phyloP scores from a whole-genome alignment of 2,113 vertebrate genomes.

The Platysteira castanea region DNA sequence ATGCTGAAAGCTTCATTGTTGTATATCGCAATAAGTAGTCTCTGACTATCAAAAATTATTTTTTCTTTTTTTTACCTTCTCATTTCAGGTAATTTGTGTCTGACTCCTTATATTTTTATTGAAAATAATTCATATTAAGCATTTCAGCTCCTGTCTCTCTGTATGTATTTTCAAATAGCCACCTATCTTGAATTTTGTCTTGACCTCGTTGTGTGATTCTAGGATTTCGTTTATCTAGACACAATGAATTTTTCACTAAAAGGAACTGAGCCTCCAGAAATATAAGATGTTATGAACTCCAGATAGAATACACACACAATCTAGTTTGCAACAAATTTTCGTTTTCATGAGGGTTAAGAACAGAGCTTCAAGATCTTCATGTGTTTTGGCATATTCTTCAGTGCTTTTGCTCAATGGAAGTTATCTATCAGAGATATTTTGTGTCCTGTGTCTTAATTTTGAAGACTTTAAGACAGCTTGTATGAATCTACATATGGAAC shows the following conservation, averaged over 20 bases:
- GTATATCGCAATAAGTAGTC: background rate
- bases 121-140: background rate
- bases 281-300: background rate
- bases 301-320: background rate
- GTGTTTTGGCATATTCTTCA: background rate
- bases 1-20: background rate
- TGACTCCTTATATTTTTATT: background rate
- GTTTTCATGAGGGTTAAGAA: background rate
- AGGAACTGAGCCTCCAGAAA: background rate
- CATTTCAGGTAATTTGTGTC: background rate
- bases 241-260: background rate
- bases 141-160: background rate
- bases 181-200: background rate
- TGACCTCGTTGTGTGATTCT: background rate
- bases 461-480: background rate
- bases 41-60: background rate
- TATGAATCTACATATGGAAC: conserved; percentile 12
- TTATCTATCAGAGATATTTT: background rate
- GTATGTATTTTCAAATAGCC: background rate
- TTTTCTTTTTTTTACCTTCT: background rate
- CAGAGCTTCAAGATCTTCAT: background rate
- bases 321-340: background rate
- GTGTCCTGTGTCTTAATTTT: background rate
- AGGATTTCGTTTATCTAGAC: background rate
- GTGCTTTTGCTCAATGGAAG: background rate